Evolutionary conservation across 2,888 invertebrate genomes (phyloP), one percentile per base, ranked within the genome.

Genomic region (Gymnosoma rotundatum): DNA sequence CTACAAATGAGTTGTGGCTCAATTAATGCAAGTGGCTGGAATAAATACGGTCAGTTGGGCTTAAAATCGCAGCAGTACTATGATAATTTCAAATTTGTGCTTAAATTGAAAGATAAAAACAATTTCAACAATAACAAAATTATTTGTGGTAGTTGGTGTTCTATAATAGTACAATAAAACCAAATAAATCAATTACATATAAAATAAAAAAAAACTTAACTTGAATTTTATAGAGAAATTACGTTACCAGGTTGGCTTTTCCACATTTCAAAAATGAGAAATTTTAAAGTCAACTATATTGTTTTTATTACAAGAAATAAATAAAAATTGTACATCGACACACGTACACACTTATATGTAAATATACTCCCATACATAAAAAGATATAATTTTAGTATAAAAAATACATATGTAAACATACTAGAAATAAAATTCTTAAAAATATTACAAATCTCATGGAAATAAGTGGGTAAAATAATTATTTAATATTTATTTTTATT

Each of bases 21-120:
- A 48, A 89, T 97, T 16, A 96, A 95, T 94, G 95, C 95, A 0
- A 93, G 95, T 89, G 98, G 98, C 16, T 96, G 95, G 93, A 97
- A 97, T 92, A 95, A 94, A 88, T 96, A 97, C 92, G 96, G 96
- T 1, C 97, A 98, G 89, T 91, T 98, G 61, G 96, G 88, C 8
- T 52, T 87, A 18, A 91, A 54, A 14, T 66, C 76, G 12, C 72
- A 38, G 36, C 9, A 61, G 0, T 89, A 84, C 61, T 50, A 86
- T 42, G 90, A 90, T 74, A 54, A 66, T 21, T 90, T 88, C 87
- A 80, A 91, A 91, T 84, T 88, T 90, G 83, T 88, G 88, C 64
- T 36, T 60, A 20, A 88, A 89, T 74, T 75, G 83, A 54, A 91
- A 91, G 86, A 52, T 58, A 21, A 87, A 84, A 70, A 83, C 85